A percentile compares a stretch with the other conserved stretches of the same genome.
These are phyloP conservation scores for Eospalax fontanierii DNA, from an alignment of 2,797 vertebrate genomes.

Conservation along the genomic window DNA sequence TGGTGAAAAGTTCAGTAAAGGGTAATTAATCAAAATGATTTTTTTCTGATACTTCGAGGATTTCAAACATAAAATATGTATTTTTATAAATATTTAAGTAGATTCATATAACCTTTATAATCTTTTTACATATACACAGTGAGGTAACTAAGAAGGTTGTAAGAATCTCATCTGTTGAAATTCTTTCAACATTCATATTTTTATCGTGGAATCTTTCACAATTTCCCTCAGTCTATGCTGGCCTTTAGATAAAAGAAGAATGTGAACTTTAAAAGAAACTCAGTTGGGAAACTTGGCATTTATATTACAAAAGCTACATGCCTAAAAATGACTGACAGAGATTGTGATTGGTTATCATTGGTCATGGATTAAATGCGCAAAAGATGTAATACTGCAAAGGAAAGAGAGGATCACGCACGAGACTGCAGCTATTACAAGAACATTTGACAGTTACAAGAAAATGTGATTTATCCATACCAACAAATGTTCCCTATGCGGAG, in stretches of 20 bases:
- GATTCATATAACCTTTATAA: neutral
- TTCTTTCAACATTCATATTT: conserved; percentile 53
- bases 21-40: neutral
- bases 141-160: neutral
- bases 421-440: neutral
- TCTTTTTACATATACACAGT: neutral
- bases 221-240: conserved; percentile 56
- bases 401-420: conserved; percentile 9
- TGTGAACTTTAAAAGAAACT: conserved; percentile 78
- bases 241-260: conserved; percentile 68
- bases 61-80: neutral
- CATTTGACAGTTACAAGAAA: neutral
- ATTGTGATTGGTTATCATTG: conserved; percentile 69
- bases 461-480: conserved; percentile 46
- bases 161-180: conserved; percentile 44
- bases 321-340: conserved; percentile 71
- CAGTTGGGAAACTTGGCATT: conserved; percentile 67
- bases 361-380: conserved; percentile 55
- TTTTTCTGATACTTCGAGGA: conserved; percentile 30
- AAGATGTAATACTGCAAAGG: neutral
- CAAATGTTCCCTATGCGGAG: conserved; percentile 5
- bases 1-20: neutral
- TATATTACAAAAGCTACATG: conserved; percentile 73
- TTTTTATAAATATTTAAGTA: conserved; percentile 35
- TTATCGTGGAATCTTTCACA: conserved; percentile 43